A percentile compares a stretch with the other conserved stretches of the same genome.
Conservation (phyloP, 2,888 invertebrate genomes). For the Trachelus stipa region DNA sequence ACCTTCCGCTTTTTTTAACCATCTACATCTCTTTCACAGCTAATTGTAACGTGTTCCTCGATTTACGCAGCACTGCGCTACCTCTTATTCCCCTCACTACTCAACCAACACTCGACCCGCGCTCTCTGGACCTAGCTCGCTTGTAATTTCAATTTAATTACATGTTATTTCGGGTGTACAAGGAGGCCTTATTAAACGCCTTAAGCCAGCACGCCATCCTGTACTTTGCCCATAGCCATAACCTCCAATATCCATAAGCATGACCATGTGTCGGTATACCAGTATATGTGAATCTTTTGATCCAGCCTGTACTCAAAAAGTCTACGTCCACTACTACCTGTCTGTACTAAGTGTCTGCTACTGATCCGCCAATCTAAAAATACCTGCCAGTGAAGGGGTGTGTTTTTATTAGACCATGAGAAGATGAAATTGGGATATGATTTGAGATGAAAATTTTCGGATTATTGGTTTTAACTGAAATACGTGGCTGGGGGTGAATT, state of each 20-base stretch:
- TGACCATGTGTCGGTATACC: neutral
- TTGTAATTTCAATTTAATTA: constrained; percentile 50
- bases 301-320: neutral
- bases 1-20: neutral
- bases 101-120: neutral
- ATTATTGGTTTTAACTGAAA: neutral
- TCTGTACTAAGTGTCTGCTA: neutral
- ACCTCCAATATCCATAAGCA: constrained; percentile 2
- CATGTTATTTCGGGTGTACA: constrained; percentile 50
- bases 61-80: neutral
- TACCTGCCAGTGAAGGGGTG: neutral
- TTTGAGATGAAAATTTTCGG: neutral
- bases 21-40: neutral
- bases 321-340: neutral
- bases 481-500: neutral
- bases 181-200: constrained; percentile 53
- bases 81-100: neutral
- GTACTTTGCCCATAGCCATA: constrained; percentile 33
- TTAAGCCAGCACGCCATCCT: constrained; percentile 46
- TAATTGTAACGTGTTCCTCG: neutral
- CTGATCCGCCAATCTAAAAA: neutral
- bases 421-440: neutral
- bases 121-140: constrained; percentile 7
- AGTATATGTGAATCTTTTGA: neutral
- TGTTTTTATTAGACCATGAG: neutral